Conservation (phyloP, 2,888 invertebrate genomes). For the Athalia cordata region DNA sequence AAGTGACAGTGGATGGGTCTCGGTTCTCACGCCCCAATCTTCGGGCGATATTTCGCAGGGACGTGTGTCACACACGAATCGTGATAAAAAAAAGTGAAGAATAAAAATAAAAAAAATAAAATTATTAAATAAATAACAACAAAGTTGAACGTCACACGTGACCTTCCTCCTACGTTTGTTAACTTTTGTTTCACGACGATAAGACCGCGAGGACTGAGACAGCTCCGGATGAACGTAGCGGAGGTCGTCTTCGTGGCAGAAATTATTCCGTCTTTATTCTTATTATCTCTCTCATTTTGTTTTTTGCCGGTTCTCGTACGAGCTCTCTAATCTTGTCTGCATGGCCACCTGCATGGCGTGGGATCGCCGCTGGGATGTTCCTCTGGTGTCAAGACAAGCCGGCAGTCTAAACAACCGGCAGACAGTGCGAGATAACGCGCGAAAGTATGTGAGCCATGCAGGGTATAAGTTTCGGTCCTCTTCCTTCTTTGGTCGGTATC, state of each 20-base stretch:
- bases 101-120: too few species aligned
- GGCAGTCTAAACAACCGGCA: conserved; percentile 60
- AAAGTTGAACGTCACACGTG: neutral
- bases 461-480: neutral
- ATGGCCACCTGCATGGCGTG: conserved; percentile 63
- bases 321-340: conserved; percentile 28
- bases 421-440: conserved; percentile 51
- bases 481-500: neutral
- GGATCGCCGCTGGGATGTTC: conserved; percentile 56
- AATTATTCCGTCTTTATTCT: neutral
- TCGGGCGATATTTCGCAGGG: conserved; percentile 13
- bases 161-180: neutral
- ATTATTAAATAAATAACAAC: too few species aligned
- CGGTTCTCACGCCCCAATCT: conserved; percentile 37
- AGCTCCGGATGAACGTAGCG: too few species aligned
- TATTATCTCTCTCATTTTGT: neutral
- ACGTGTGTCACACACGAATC: neutral
- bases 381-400: conserved; percentile 55
- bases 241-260: neutral
- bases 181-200: neutral
- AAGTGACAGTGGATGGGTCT: conserved; percentile 42
- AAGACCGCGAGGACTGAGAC: neutral
- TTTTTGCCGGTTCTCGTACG: neutral
- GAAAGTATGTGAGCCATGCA: conserved; percentile 11
- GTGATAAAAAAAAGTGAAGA: neutral